phyloP scores from a whole-genome alignment of 2,888 invertebrate genomes.

The Deroplatys truncata region DNA sequence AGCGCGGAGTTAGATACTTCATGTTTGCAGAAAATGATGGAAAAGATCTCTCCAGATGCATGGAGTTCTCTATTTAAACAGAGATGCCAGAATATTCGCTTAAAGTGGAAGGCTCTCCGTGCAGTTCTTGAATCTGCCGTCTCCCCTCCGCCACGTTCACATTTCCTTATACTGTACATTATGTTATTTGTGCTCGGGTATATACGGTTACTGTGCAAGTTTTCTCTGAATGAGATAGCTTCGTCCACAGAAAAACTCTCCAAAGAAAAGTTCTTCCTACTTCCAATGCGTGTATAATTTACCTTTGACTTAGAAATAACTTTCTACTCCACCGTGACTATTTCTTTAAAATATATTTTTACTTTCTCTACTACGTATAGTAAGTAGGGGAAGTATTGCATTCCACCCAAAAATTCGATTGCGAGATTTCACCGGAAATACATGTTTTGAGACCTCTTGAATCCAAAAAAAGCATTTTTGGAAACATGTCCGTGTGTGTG shows the following conservation, averaged over 20 bases:
- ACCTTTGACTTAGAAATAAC: not conserved
- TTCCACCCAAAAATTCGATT: no score
- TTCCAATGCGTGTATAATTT: not conserved
- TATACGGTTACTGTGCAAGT: not conserved
- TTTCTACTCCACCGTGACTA: no score
- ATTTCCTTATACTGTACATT: no score
- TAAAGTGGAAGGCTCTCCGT: not conserved
- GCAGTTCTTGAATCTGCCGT: not conserved
- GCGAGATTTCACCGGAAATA: no score
- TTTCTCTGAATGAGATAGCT: not conserved
- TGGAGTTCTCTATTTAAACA: not conserved
- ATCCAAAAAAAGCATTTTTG: no score
- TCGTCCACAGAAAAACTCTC: not conserved
- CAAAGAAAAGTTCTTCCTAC: not conserved
- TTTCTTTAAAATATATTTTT: no score
- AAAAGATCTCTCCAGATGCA: not conserved
- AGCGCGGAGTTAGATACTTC: not conserved
- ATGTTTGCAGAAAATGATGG: not conserved
- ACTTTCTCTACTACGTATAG: no score
- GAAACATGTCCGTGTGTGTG: no score
- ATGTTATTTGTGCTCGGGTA: no score
- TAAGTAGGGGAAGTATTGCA: no score
- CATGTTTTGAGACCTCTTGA: no score
- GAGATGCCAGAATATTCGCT: not conserved
- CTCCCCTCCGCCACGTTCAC: no score